Percentiles rank a stretch among this genome's conserved stretches.
phyloP scores from a whole-genome alignment of 2,888 invertebrate genomes.

The Panzeria rudis region DNA sequence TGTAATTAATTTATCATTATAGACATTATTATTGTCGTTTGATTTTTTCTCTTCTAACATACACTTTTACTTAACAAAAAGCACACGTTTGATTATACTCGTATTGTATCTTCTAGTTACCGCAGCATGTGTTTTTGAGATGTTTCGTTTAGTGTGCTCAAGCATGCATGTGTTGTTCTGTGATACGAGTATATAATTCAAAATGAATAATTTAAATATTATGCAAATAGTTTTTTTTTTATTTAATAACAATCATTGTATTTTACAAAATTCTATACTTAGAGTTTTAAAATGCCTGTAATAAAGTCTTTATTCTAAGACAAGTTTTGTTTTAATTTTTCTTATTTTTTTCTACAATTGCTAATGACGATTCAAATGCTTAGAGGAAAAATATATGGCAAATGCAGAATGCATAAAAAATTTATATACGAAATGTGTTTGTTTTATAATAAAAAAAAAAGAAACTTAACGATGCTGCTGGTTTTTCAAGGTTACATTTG shows the following conservation, averaged over 20 bases:
- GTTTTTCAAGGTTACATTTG: conserved; percentile 80
- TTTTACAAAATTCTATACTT: conserved; percentile 60
- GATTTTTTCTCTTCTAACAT: background rate
- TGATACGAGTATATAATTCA: conserved; percentile 53
- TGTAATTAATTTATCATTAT: conserved; percentile 67
- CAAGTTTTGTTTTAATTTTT: conserved; percentile 34
- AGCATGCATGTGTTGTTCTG: conserved; percentile 28
- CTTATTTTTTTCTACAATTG: conserved; percentile 22
- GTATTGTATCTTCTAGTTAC: background rate
- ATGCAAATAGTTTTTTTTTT: conserved; percentile 63
- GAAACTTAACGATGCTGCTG: conserved; percentile 74
- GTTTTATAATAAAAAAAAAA: conserved; percentile 36
- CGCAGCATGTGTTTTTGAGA: conserved; percentile 31
- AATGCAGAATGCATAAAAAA: conserved; percentile 57
- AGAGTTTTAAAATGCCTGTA: conserved; percentile 43
- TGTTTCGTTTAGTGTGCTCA: conserved; percentile 25
- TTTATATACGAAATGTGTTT: conserved; percentile 40
- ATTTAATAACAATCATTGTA: conserved; percentile 40
- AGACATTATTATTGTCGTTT: conserved; percentile 12
- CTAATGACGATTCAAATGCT: conserved; percentile 61
- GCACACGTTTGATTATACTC: conserved; percentile 22
- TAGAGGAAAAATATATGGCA: conserved; percentile 37
- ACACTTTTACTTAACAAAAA: conserved; percentile 32
- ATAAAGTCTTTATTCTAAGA: conserved; percentile 45
- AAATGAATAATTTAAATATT: conserved; percentile 68